These are phyloP conservation scores for Peucedramus taeniatus DNA, from an alignment of 2,113 vertebrate species.

Conservation along the genomic window DNA sequence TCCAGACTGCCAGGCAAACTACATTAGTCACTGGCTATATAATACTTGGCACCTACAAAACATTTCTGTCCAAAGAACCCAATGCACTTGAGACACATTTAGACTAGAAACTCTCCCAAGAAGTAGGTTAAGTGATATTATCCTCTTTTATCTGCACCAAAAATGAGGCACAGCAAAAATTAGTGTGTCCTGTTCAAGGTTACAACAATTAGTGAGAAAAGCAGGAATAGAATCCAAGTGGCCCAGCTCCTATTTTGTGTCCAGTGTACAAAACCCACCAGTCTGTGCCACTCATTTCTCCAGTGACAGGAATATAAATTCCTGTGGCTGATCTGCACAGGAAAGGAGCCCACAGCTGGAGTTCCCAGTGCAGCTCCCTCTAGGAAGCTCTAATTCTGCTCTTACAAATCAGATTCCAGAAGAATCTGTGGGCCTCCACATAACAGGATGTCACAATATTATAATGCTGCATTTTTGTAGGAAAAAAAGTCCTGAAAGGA, in stretches of 20 bases:
- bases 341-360: not conserved
- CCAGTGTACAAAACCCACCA: not conserved
- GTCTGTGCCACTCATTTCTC: not conserved
- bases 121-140: slow-evolving; percentile 45
- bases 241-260: not conserved
- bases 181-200: not conserved
- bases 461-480: not conserved
- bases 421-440: not conserved
- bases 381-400: not conserved
- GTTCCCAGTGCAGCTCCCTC: not conserved
- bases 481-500: not conserved
- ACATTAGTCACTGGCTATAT: not conserved
- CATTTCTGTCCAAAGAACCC: slow-evolving; percentile 18
- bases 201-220: not conserved
- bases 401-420: not conserved
- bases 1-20: slow-evolving; percentile 29
- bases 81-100: slow-evolving; percentile 36
- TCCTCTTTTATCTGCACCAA: not conserved
- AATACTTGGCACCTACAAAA: not conserved
- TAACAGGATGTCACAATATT: not conserved
- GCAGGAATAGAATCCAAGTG: not conserved
- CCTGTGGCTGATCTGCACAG: not conserved
- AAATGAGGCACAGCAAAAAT: not conserved
- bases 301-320: not conserved
- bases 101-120: not conserved